Evolutionary conservation across 2,113 vertebrate genomes (phyloP), one percentile per base, ranked within the genome.

Genomic region (Amphilophus citrinellus): DNA sequence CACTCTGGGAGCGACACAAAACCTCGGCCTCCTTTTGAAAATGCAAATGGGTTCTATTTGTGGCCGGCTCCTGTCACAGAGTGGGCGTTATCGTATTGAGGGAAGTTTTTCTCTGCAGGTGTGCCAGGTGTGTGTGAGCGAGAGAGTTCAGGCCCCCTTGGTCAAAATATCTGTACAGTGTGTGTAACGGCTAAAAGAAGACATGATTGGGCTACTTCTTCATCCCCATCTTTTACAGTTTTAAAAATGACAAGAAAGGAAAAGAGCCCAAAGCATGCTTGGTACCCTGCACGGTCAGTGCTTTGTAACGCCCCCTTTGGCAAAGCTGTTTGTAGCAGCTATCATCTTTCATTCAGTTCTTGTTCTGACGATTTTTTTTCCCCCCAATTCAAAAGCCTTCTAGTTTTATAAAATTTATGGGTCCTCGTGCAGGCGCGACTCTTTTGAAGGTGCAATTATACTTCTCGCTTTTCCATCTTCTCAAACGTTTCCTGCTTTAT

Each of bases 11-110:
- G 85, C 82, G 77, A 80, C 81, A 85, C 77, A 79, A 87, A 89
- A 86, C 61, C 85, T 76, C 84, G 77, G 78, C 83, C 53, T 89
- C 85, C 82, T 91, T 37, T 91, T 87, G 81, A 91, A 93, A 94
- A 95, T 93, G 92, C 88, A 94, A 93, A 94, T 94, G 11, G 50
- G 17, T 90, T 94, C 89, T 93, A 93, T 95, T 94, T 93, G 88
- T 83, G 89, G 89, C 68, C 61, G 57, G 79, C 87, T 92, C 87
- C 90, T 86, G 91, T 91, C 91, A 87, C 59, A 68, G 88, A 90
- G 87, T 87, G 83, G 86, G 88, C 79, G 87, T 24, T 24, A 84
- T 79, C 22, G 58, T 81, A 83, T 89, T 87, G 83, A 90, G 84
- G 76, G 78, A 85, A 76, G 80, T 89, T 86, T 88, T 82, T 90